These are phyloP conservation scores for Candidula unifasciata DNA, from an alignment of 2,888 invertebrate species.

Conservation along the genomic window DNA sequence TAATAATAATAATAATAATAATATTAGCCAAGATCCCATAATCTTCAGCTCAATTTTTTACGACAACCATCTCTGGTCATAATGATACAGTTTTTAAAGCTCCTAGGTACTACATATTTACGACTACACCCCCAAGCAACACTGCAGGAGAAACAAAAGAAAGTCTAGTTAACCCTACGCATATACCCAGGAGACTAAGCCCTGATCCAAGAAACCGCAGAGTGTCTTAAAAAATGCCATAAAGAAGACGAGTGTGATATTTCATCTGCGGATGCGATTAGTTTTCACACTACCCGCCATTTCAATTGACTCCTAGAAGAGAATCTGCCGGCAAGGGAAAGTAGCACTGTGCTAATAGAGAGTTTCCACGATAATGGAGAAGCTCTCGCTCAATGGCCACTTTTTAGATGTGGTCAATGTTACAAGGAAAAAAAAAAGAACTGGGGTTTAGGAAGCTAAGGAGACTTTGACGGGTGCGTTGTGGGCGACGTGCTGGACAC, in stretches of 20 bases:
- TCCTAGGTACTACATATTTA: too few relatives aligned
- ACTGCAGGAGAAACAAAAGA: too few relatives aligned
- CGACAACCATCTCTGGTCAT: too few relatives aligned
- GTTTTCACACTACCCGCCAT: slow-evolving; percentile 47
- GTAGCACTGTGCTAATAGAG: background rate
- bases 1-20: too few relatives aligned
- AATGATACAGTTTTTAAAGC: too few relatives aligned
- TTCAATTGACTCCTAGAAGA: background rate
- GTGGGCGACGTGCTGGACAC: background rate
- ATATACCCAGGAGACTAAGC: background rate
- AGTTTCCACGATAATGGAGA: slow-evolving; percentile 1
- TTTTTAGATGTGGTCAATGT: background rate
- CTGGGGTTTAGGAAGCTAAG: background rate
- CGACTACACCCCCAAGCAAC: too few relatives aligned
- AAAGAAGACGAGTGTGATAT: slow-evolving; percentile 15
- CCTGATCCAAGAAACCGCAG: background rate
- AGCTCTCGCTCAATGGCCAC: background rate
- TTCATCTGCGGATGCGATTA: slow-evolving; percentile 50
- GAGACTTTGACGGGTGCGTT: slow-evolving; percentile 19
- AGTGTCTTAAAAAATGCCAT: background rate
- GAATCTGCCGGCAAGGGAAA: slow-evolving; percentile 10
- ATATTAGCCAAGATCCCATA: too few relatives aligned
- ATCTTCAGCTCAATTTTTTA: too few relatives aligned
- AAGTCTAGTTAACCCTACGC: too few relatives aligned
- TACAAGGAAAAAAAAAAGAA: background rate